Base-by-base conservation (phyloP, 2,113 vertebrate genomes). In the Cottus gobio region DNA sequence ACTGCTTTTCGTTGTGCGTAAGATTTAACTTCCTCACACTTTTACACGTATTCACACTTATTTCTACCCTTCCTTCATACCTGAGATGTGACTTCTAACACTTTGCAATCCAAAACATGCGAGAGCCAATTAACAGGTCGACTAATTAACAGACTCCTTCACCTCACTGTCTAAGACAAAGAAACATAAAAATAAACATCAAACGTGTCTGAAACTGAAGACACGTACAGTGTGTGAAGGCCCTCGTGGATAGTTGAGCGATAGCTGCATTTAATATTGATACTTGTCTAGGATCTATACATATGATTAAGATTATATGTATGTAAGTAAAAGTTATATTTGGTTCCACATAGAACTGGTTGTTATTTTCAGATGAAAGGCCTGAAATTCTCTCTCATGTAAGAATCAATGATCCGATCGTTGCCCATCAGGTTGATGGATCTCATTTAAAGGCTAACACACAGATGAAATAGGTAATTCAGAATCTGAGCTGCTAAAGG, bases 71-170 rank as follows among this genome's bases (percentile, higher is more conserved):
- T 73, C 7, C 7, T 11, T 1, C 16, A 20, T 50, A 80, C 76
- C 80, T 70, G 8, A 28, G 37, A 30, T 67, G 71, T 62, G 71
- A 83, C 56, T 81, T 85, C 62, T 79, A 24, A 80, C 85, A 82
- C 65, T 1, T 75, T 34, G 22, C 57, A 63, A 26, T 36, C 63
- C 63, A 7, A 22, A 34, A 36, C 46, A 60, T 10, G 16, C 15
- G 56, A 28, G 71, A 79, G 30, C 66, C 42, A 89, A 91, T 87
- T 80, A 89, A 62, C 83, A 80, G 71, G 52, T 80, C 73, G 36
- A 28, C 31, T 30, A 60, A 79, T 84, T 62, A 78, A 77, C 80
- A 79, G 56, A 18, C 75, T 62, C 36, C 13, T 77, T 50, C 15
- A 26, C 30, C 36, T 72, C 4, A 0, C n/a, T 39, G 44, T 61